These are phyloP conservation scores for Gavialis gangeticus DNA, from an alignment of 2,113 vertebrate genomes.

Conservation along the genomic window DNA sequence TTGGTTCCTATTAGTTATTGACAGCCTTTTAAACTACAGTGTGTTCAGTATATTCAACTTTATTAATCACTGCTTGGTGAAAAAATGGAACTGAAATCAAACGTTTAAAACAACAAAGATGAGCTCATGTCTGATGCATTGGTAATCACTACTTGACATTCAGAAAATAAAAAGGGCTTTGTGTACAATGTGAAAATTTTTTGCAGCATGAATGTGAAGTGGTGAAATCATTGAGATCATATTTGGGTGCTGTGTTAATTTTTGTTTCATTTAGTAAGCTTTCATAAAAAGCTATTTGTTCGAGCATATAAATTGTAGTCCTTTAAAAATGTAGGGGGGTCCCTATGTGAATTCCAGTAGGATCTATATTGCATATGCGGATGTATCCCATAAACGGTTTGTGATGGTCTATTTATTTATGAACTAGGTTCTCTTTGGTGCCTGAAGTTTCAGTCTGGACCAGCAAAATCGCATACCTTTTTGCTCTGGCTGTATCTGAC, in stretches of 20 bases:
- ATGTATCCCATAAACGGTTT: no score
- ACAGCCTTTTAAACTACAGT: background rate
- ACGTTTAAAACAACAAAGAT: background rate
- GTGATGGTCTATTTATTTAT: no score
- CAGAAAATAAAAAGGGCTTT: background rate
- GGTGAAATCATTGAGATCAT: background rate
- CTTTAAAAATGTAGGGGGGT: no score
- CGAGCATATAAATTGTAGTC: no score
- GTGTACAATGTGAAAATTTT: background rate
- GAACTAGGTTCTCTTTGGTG: no score
- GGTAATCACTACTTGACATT: background rate
- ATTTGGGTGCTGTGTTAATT: background rate
- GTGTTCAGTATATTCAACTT: background rate
- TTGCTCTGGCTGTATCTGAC: no score
- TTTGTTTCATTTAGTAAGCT: background rate
- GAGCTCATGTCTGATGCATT: background rate
- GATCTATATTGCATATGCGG: no score
- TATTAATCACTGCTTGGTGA: background rate
- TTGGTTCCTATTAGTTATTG: constrained; percentile 3
- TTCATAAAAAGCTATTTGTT: no score
- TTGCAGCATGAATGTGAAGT: no score
- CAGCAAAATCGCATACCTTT: no score
- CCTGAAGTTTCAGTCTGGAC: no score
- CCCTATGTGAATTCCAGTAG: no score
- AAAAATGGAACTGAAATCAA: background rate